Percentiles rank a stretch among this genome's conserved stretches.
phyloP scores from a whole-genome alignment of 2,888 invertebrate species.

The Chrysina gloriosa region DNA sequence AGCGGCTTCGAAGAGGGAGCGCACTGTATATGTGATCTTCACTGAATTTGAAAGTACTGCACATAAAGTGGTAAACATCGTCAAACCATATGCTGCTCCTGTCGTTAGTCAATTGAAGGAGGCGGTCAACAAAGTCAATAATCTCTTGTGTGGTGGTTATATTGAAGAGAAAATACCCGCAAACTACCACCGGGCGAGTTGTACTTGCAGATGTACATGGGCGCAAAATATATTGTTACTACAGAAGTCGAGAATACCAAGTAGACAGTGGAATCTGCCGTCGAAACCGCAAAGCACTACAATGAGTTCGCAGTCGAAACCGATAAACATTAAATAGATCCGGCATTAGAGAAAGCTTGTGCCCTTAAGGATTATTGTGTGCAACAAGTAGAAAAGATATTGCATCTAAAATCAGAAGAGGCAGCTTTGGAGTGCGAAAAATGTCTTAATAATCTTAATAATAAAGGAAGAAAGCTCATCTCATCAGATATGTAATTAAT shows the following conservation, averaged over 20 bases:
- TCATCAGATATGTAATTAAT: not conserved
- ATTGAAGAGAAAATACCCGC: constrained; percentile 70
- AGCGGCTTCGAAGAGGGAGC: no score
- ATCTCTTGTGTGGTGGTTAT: constrained; percentile 68
- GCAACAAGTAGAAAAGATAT: constrained; percentile 57
- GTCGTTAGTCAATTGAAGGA: constrained; percentile 68
- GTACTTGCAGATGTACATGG: constrained; percentile 62
- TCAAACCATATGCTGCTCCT: constrained; percentile 66
- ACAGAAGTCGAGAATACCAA: constrained; percentile 58
- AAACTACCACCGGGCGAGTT: constrained; percentile 67
- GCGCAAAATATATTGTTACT: constrained; percentile 62
- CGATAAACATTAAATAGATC: constrained; percentile 46
- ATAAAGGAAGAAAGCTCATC: not conserved
- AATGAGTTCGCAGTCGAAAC: constrained; percentile 53
- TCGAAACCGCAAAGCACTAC: constrained; percentile 43
- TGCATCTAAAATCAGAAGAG: constrained; percentile 42
- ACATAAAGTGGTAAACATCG: constrained; percentile 67
- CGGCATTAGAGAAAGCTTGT: constrained; percentile 54
- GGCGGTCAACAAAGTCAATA: constrained; percentile 68
- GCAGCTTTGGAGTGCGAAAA: constrained; percentile 14
- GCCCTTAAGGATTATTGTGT: constrained; percentile 57
- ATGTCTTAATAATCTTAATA: constrained; percentile 1
- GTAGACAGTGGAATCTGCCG: constrained; percentile 51
- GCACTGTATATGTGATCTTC: no score
- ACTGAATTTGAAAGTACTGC: constrained; percentile 70